Evolutionary conservation across 2,888 invertebrate species (phyloP), one percentile per base, ranked within the genome.

Genomic region (Nudaria mundana): DNA sequence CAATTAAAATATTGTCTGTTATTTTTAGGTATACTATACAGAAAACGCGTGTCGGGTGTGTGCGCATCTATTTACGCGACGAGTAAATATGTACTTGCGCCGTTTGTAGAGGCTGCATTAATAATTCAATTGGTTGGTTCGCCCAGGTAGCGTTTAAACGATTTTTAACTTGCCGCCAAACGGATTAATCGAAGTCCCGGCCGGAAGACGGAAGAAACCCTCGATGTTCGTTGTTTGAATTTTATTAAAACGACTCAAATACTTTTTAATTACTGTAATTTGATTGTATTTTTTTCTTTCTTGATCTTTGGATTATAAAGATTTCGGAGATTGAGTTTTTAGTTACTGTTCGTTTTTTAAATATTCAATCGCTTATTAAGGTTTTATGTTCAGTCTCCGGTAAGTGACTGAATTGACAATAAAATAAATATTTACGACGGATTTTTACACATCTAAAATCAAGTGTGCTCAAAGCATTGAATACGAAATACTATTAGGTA

Each of bases 21-120:
- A 34, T 30, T 32, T 31, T 18, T 6, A 7, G 56, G 23, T 77
- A 57, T 77, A 76, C 87, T 81, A 52, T 41, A 38, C 66, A 65
- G 63, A 83, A 81, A 77, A 77, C 87, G 88, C 86, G 85, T 87
- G 85, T 84, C 83, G 77, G 78, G 66, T 87, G 86, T 88, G 85
- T 88, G 87, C 87, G 86, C 86, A 87, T 87, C 87, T 88, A 87
- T 88, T 88, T 88, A 88, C 87, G 84, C 66, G 79, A 66, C 83
- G 85, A 75, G 87, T 88, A 88, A 87, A 88, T 88, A 88, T 87
- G 86, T 87, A 84, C 84, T 73, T 76, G 78, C 75, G 79, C 76
- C 81, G 85, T 84, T 85, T 84, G 85, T 78, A 84, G 86, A 86
- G 87, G 83, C 83, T 84, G 84, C 85, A 87, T 88, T 88, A 87